Evolutionary conservation across 2,797 vertebrate species (phyloP), one percentile per base, ranked within the genome.

Genomic region (Acropternis orthonyx): DNA sequence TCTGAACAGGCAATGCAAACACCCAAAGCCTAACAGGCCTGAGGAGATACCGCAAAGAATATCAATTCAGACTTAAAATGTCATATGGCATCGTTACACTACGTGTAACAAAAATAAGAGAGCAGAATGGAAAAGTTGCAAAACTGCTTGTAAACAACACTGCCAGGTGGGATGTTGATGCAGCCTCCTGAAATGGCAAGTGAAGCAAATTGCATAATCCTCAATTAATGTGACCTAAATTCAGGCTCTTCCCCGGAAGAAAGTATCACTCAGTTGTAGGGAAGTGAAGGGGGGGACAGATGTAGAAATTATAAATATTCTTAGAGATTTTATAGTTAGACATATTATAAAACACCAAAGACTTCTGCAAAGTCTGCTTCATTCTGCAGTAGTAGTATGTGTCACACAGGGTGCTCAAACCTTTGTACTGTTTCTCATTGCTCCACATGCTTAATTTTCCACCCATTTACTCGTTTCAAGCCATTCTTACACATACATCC

Each of bases 51-150:
- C 78, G 5, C 89, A 89, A 61, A 37, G 89, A 80, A 90, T 80
- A 95, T 85, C 82, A 96, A 91, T 66, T 95, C 84, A 77, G 72
- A 77, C 88, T 86, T 66, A 89, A 95, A 97, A 96, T 94, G 85
- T 83, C 95, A 73, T 17, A 75, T 37, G 88, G 80, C 90, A 89
- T 71, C 86, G 86, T 84, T 80, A 77, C 24, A 28, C 78, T 30
- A 9, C 1, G 7, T 2, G 5, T 52, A 93, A 92, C 84, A 85
- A 92, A 93, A 96, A 91, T 55, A 95, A 69, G n/a, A 63, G 30
- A 71, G 63, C 34, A 27, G 80, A 86, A 89, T 13, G 78, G 91
- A 93, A 94, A 90, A 81, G 76, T 37, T 92, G 93, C 85, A 88
- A 80, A 95, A 62, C 54, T 77, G 55, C 91, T 84, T 88, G 94